Percentiles rank a stretch among this genome's conserved stretches.
These are phyloP conservation scores for Campylomormyrus tamandua DNA, from an alignment of 2,113 vertebrate species.

Conservation along the genomic window DNA sequence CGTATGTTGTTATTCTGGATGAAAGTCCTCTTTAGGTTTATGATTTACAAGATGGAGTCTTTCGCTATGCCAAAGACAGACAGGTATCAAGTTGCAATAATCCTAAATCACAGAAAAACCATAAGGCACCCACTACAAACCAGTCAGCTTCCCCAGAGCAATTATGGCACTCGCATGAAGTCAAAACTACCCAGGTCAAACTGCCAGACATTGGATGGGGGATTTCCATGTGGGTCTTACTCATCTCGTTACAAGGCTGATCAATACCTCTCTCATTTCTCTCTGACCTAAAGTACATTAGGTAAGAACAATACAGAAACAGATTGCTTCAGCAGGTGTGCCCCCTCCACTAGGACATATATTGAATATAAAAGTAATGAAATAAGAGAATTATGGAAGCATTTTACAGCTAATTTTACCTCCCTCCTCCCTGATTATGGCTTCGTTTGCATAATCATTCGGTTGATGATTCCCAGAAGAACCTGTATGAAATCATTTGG, in stretches of 20 bases:
- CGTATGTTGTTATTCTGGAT: not conserved
- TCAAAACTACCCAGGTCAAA: not conserved
- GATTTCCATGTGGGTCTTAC: not conserved
- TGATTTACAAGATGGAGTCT: not conserved
- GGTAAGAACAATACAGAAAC: not conserved
- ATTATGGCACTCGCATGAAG: not conserved
- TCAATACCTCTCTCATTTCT: not conserved
- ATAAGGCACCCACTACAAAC: not conserved
- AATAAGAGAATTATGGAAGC: not conserved
- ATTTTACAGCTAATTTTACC: constrained; percentile 5
- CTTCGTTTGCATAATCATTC: constrained; percentile 14
- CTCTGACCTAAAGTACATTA: not conserved
- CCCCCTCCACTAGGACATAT: not conserved
- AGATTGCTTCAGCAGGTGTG: constrained; percentile 9
- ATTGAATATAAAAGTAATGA: constrained; percentile 12
- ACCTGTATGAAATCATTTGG: not conserved
- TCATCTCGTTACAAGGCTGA: not conserved
- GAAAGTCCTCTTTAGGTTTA: not conserved
- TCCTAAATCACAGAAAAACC: not conserved
- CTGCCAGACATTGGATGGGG: not conserved
- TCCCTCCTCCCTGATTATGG: constrained; percentile 5
- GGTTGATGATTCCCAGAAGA: constrained; percentile 3
- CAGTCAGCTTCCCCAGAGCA: not conserved
- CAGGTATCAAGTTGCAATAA: not conserved
- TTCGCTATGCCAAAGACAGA: not conserved